These are phyloP conservation scores for Lithosia quadra DNA, from an alignment of 2,888 invertebrate species.

Conservation along the genomic window DNA sequence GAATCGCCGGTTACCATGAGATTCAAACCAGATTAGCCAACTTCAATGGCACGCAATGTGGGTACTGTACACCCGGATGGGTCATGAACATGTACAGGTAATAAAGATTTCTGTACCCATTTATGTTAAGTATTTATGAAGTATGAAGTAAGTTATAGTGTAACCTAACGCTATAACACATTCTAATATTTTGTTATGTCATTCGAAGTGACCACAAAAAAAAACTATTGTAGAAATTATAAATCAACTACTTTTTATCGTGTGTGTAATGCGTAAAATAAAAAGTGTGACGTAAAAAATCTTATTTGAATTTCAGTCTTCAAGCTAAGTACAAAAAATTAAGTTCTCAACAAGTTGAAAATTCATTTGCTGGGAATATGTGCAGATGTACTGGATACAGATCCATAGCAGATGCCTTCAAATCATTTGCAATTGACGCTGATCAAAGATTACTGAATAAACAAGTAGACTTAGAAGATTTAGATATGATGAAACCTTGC, in stretches of 20 bases:
- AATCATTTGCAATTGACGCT: conserved; percentile 89
- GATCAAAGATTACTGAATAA: conserved; percentile 75
- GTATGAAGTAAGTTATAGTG: too few relatives aligned
- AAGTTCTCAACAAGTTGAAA: conserved; percentile 89
- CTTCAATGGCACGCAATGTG: conserved; percentile 90
- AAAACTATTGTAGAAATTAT: too few relatives aligned
- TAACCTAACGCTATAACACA: too few relatives aligned
- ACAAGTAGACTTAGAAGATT: conserved; percentile 82
- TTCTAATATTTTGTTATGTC: too few relatives aligned
- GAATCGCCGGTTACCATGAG: conserved; percentile 88
- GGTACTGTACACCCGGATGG: conserved; percentile 92
- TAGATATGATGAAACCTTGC: conserved; percentile 68
- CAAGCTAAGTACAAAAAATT: conserved; percentile 45
- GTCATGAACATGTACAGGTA: conserved; percentile 91
- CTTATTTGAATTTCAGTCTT: too few relatives aligned
- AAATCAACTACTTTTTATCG: too few relatives aligned
- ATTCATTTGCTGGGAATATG: conserved; percentile 91
- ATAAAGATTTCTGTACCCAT: too few relatives aligned
- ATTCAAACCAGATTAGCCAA: conserved; percentile 88
- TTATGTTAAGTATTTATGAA: too few relatives aligned
- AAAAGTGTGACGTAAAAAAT: too few relatives aligned
- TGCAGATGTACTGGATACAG: conserved; percentile 93
- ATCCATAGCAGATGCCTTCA: conserved; percentile 92
- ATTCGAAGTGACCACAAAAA: too few relatives aligned
- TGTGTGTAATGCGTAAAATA: too few relatives aligned